Evolutionary conservation across 2,113 vertebrate genomes (phyloP), one percentile per base, ranked within the genome.

Genomic region (Bufo gargarizans): DNA sequence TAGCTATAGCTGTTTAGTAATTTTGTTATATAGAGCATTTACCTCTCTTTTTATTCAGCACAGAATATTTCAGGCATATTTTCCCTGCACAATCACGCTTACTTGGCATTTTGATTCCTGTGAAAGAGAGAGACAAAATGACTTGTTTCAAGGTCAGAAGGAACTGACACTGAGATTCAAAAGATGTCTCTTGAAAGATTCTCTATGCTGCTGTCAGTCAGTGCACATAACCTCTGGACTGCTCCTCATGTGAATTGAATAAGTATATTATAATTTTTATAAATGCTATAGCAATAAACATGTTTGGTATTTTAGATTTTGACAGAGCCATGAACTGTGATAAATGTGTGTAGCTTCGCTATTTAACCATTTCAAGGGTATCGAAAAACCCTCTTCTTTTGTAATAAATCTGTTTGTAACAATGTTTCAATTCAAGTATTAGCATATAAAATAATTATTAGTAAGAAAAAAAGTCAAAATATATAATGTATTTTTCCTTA

Each of bases 101-200:
- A 76, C 72, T 76, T 50, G 72, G 72, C 72, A 76, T 76, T 50
- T 76, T 50, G 72, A 45, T 50, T 19, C 45, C 72, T 14, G 45
- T 17, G 72, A 76, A 45, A 76, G 72, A 50, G 43, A 74, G 14
- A 76, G 72, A 50, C 72, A 76, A 76, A 76, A 76, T 76, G 45
- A 76, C 72, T 76, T 76, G 72, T 76, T 76, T 6, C 72, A 76
- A 76, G 72, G 72, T 76, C 45, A 76, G 72, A 20, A 76, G 47
- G n/a, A 20, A 20, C 72, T 76, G 72, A 76, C 72, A 76, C 47
- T 49, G 72, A 76, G 4, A 76, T 50, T 76, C 45, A 49, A 76
- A 47, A 19, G 17, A 76, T 76, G 43, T 76, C 45, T 76, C 72
- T 9, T 49, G 72, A 76, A 76, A 19, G 72, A 49, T 76, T 76